Percentiles rank a stretch among this genome's conserved stretches.
phyloP scores from a whole-genome alignment of 2,113 vertebrate genomes.

The Microtus oregoni region DNA sequence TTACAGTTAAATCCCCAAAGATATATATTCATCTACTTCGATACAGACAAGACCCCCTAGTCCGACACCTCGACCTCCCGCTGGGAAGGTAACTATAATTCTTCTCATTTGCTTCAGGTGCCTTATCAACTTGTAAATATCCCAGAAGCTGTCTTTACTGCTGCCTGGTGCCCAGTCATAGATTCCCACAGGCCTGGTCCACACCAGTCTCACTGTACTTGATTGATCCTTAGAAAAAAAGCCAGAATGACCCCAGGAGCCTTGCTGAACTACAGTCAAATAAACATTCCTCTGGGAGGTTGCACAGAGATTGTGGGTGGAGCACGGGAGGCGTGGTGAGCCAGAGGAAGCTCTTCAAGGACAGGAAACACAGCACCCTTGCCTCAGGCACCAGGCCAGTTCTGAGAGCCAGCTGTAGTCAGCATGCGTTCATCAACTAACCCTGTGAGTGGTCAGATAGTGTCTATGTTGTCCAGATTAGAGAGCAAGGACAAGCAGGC shows the following conservation, averaged over 20 bases:
- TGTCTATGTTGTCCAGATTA: background rate
- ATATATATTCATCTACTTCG: background rate
- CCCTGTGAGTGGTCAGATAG: background rate
- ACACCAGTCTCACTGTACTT: background rate
- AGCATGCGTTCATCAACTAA: background rate
- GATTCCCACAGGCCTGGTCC: background rate
- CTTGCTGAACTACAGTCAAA: background rate
- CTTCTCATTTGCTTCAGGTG: slow-evolving; percentile 6
- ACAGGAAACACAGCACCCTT: background rate
- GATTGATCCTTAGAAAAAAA: background rate
- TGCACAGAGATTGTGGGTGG: background rate
- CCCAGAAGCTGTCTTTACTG: background rate
- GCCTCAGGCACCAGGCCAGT: background rate
- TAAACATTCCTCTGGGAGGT: background rate
- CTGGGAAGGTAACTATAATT: background rate
- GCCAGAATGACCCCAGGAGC: background rate
- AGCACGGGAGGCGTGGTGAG: background rate
- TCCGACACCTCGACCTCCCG: background rate
- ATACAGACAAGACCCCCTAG: background rate
- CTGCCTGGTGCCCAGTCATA: background rate
- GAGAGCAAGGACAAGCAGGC: background rate
- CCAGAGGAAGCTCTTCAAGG: background rate
- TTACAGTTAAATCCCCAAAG: slow-evolving; percentile 43
- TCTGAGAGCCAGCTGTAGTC: background rate
- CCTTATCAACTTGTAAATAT: background rate